These are phyloP conservation scores for Pterostichus niger DNA, from an alignment of 2,888 invertebrate genomes.

Conservation along the genomic window DNA sequence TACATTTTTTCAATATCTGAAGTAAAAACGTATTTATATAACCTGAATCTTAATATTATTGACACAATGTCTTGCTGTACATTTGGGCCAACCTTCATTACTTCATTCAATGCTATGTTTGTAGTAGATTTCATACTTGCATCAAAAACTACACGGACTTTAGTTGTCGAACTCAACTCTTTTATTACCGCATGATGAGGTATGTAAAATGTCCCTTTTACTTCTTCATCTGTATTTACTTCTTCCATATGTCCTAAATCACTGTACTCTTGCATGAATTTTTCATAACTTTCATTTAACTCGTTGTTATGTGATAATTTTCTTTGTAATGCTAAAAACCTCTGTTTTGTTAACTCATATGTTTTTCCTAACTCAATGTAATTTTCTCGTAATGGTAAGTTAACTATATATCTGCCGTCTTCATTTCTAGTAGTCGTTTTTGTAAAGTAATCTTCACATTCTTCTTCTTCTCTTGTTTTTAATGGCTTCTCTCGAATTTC, in stretches of 20 bases:
- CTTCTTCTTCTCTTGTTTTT: conserved; percentile 24
- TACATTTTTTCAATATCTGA: conserved; percentile 38
- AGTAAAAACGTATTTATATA: conserved; percentile 10
- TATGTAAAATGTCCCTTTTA: background rate
- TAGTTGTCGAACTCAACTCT: conserved; percentile 15
- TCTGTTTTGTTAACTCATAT: background rate
- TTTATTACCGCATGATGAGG: conserved; percentile 39
- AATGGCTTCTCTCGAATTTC: background rate
- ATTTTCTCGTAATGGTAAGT: conserved; percentile 14
- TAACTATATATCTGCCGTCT: conserved; percentile 22
- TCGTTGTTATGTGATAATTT: background rate
- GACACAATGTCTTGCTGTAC: conserved; percentile 18
- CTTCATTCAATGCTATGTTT: conserved; percentile 20
- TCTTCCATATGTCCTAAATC: conserved; percentile 26
- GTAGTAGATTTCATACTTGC: conserved; percentile 19
- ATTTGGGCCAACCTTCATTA: conserved; percentile 10
- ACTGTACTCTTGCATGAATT: conserved; percentile 18
- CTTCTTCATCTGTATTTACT: conserved; percentile 1
- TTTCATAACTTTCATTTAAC: background rate
- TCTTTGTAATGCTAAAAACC: conserved; percentile 13
- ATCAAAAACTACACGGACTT: conserved; percentile 38
- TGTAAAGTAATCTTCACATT: conserved; percentile 13
- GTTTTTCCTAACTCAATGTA: conserved; percentile 1
- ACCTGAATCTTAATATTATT: conserved; percentile 33
- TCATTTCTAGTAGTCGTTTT: conserved; percentile 24